A percentile compares a stretch with the other conserved stretches of the same genome.
Conservation (phyloP, 2,888 invertebrate genomes). For the Anthophora plumipes region DNA sequence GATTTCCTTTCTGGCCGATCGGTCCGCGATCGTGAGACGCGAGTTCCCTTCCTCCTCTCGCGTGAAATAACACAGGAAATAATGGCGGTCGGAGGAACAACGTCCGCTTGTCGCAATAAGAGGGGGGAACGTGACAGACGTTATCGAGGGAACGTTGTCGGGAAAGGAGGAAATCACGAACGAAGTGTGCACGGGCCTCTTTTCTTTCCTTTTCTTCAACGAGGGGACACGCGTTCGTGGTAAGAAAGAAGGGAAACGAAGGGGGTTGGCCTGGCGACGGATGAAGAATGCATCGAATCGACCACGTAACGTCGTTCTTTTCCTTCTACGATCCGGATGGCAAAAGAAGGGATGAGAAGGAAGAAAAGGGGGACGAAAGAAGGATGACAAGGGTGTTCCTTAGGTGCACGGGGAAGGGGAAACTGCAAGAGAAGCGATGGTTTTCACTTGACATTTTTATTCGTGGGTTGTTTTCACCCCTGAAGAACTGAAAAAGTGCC, state of each 20-base stretch:
- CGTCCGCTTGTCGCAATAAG: constrained; percentile 13
- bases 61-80: constrained; percentile 18
- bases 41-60: not conserved
- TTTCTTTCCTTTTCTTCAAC: too few relatives aligned
- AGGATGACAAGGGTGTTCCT: not conserved
- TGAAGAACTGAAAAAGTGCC: too few relatives aligned
- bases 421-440: not conserved
- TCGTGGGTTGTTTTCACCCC: too few relatives aligned
- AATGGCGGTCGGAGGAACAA: constrained; percentile 17
- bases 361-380: not conserved
- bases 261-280: constrained; percentile 19
- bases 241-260: not conserved
- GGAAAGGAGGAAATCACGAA: constrained; percentile 33
- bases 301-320: constrained; percentile 62
- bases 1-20: constrained; percentile 7
- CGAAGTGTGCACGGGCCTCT: not conserved
- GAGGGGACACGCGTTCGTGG: not conserved
- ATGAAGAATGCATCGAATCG: constrained; percentile 62
- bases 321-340: constrained; percentile 54
- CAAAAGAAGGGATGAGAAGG: constrained; percentile 20
- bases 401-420: not conserved
- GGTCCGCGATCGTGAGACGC: constrained; percentile 3
- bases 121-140: constrained; percentile 36
- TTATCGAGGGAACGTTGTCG: constrained; percentile 36
- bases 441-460: too few relatives aligned